Base-by-base conservation (phyloP, 2,113 vertebrate species). In the Dryoscopus gambensis region DNA sequence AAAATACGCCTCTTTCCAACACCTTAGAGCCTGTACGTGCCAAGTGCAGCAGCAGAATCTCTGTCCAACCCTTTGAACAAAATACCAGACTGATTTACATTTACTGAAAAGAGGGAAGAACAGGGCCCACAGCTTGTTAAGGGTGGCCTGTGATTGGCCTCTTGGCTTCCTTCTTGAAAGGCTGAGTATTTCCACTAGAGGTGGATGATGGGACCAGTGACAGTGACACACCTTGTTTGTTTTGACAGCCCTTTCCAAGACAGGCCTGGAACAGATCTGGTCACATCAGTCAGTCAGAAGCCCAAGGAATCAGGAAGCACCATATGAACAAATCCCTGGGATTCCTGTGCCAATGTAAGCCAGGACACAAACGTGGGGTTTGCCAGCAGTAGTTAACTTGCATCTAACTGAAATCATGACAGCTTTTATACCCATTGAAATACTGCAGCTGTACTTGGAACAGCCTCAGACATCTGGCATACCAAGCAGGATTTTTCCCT, bases 281-380 rank as follows among this genome's bases (percentile, higher is more conserved):
- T 33, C n/a, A 15, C 13, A 40, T 24, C 2, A 5, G 40, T 18
- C 44, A 49, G n/a, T 24, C 23, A 9, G 37, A 79, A 89, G 40
- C 35, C 10, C 24, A 15, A 49, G 40, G 22, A 11, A 46, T 35
- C 37, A 47, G 12, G 28, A n/a, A 81, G n/a, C 35, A n/a, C 7
- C 0, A 0, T 8, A 8, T 4, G 30, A 52, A 47, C 6, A 6
- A 52, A 59, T 33, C 24, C 11, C 2, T 5, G 11, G 31, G 49
- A 47, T 8, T 28, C 4, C 22, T 7, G 7, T 7, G 4, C 44
- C 65, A 30, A 0, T 9, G 2, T 3, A 8, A 37, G 22, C 37
- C 6, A 1, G 74, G 46, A 50, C 28, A 35, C 35, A 28, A 35
- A 39, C 3, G 0, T 0, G 10, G 13, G 2, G 6, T 33, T 57